phyloP scores from a whole-genome alignment of 1,140 invertebrate genomes.

The Oncopeltus fasciatus region DNA sequence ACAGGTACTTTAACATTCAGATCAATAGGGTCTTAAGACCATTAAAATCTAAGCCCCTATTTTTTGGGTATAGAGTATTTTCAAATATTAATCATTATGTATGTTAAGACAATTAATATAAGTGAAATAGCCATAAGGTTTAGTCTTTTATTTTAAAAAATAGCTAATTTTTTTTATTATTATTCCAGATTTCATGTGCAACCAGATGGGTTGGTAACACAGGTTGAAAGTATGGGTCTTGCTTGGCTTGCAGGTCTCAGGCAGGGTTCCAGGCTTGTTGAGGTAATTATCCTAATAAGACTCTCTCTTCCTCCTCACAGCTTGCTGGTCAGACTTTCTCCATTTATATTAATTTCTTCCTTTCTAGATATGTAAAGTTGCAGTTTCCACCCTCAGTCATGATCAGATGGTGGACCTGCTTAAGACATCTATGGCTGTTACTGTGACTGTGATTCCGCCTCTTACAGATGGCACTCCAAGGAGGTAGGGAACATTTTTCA shows the following conservation, averaged over 20 bases:
- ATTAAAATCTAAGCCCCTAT: no score
- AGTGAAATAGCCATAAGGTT: no score
- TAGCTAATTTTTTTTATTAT: no score
- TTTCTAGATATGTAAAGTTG: slow-evolving; percentile 64
- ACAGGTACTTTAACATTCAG: no score
- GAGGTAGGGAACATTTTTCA: slow-evolving; percentile 29
- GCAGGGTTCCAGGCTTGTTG: slow-evolving; percentile 77
- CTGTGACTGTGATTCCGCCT: slow-evolving; percentile 69
- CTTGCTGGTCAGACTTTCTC: neutral
- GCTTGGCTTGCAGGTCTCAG: slow-evolving; percentile 80
- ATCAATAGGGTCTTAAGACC: no score
- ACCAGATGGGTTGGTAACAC: slow-evolving; percentile 85
- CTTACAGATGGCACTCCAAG: slow-evolving; percentile 48
- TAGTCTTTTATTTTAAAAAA: no score
- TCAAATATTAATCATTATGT: no score
- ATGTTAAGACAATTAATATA: no score
- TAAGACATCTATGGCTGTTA: slow-evolving; percentile 75
- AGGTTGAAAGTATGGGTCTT: slow-evolving; percentile 75
- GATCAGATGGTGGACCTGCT: slow-evolving; percentile 89
- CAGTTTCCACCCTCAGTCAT: slow-evolving; percentile 75
- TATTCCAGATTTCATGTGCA: slow-evolving; percentile 68
- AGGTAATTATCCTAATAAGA: slow-evolving; percentile 35
- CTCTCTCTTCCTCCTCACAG: neutral
- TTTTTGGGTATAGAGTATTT: no score
- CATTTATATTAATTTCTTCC: neutral